phyloP scores from a whole-genome alignment of 2,888 invertebrate genomes.

The Lacanobia wlatinum region DNA sequence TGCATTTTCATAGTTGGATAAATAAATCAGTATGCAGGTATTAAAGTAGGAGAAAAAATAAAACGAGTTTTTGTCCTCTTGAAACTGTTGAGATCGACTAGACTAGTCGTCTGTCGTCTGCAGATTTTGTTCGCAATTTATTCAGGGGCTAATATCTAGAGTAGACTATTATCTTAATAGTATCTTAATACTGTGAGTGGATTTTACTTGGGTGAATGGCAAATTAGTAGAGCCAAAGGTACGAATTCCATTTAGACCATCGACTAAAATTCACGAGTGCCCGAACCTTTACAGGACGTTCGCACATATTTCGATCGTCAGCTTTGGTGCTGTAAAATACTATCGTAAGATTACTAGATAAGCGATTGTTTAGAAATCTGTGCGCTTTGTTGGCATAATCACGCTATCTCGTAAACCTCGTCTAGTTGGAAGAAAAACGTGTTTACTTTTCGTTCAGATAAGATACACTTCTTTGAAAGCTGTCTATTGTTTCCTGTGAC shows the following conservation, averaged over 20 bases:
- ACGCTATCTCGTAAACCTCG: slow-evolving; percentile 47
- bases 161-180: slow-evolving; percentile 40
- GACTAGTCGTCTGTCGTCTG: slow-evolving; percentile 27
- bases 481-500: slow-evolving; percentile 33
- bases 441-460: slow-evolving; percentile 51
- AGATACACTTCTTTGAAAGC: slow-evolving; percentile 41
- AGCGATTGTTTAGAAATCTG: slow-evolving; percentile 40
- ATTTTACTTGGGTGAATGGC: slow-evolving; percentile 11
- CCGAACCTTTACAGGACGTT: not conserved
- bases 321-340: slow-evolving; percentile 37
- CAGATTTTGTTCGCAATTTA: slow-evolving; percentile 37
- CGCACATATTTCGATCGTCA: slow-evolving; percentile 23
- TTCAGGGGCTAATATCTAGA: slow-evolving; percentile 20
- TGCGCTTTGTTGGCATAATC: slow-evolving; percentile 52
- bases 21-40: slow-evolving; percentile 73
- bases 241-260: slow-evolving; percentile 14
- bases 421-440: slow-evolving; percentile 37
- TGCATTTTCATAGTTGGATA: slow-evolving; percentile 80
- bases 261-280: slow-evolving; percentile 1
- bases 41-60: slow-evolving; percentile 46
- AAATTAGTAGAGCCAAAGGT: slow-evolving; percentile 20
- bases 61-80: slow-evolving; percentile 34
- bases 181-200: slow-evolving; percentile 33
- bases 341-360: slow-evolving; percentile 47
- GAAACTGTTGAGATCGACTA: slow-evolving; percentile 13